Evolutionary conservation across 2,888 invertebrate genomes (phyloP).

Genomic region (Chrysolina oricalcia): DNA sequence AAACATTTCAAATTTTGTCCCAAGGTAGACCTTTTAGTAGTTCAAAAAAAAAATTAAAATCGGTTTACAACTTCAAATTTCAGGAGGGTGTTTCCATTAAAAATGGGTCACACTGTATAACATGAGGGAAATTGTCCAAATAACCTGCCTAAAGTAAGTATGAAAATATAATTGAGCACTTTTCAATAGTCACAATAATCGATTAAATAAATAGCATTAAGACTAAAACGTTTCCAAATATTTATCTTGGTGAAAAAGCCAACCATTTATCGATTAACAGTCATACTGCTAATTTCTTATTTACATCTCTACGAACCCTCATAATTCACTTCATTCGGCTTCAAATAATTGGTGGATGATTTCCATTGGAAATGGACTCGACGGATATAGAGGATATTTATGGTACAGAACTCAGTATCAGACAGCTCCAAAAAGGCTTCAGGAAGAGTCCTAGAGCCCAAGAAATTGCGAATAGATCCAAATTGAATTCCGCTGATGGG

Average conservation of each 20-base stretch:
- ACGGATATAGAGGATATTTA: constrained; percentile 60
- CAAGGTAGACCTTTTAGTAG: no score
- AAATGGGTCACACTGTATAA: neutral
- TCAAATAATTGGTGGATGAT: neutral
- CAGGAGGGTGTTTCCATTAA: no score
- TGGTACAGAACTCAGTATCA: constrained; percentile 58
- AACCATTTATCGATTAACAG: constrained; percentile 17
- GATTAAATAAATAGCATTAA: neutral
- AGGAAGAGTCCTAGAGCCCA: constrained; percentile 65
- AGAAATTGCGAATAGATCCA: constrained; percentile 70
- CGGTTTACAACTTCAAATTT: no score
- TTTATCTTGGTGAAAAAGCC: neutral
- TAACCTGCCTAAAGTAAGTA: no score
- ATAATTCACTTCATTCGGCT: neutral
- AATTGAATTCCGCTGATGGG: constrained; percentile 76
- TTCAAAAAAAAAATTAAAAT: no score
- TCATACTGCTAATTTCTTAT: neutral
- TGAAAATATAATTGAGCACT: no score
- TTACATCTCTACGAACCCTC: no score
- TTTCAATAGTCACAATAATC: neutral
- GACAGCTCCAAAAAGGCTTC: constrained; percentile 49
- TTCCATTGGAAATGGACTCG: constrained; percentile 45
- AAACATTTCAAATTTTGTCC: no score
- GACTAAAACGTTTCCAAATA: neutral
- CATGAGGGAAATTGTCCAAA: neutral